phyloP scores from a whole-genome alignment of 2,113 vertebrate genomes.

The Plestiodon gilberti region DNA sequence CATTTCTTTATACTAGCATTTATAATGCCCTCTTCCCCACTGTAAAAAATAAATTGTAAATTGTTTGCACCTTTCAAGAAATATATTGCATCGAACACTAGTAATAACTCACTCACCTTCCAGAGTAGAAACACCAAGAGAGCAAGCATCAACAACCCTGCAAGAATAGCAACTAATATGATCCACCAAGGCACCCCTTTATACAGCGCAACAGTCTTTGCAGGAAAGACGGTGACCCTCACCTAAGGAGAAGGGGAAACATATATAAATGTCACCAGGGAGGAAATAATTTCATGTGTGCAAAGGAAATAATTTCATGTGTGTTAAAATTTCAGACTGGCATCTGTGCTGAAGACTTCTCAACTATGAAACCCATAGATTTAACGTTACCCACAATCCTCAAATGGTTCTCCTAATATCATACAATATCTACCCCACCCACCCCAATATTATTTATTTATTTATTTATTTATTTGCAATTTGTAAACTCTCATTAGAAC shows the following conservation, averaged over 20 bases:
- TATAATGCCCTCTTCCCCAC: neutral
- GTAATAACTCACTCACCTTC: conserved; percentile 85
- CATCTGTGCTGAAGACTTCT: neutral
- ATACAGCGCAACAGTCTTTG: conserved; percentile 80
- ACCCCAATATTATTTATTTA: neutral
- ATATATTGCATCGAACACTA: neutral
- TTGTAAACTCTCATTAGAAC: neutral
- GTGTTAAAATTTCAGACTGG: neutral
- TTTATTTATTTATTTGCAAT: neutral
- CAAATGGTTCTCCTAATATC: neutral
- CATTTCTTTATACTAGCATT: neutral
- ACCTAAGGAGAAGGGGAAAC: conserved; percentile 74
- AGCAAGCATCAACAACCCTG: conserved; percentile 91
- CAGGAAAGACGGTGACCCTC: conserved; percentile 89
- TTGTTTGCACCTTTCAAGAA: neutral
- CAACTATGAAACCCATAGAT: neutral
- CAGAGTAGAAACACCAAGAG: conserved; percentile 91
- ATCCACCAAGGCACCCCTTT: conserved; percentile 95
- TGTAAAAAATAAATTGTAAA: neutral
- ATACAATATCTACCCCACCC: neutral
- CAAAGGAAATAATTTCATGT: too few relatives aligned
- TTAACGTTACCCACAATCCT: neutral
- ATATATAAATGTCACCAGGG: neutral
- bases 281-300: neutral
- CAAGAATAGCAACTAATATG: conserved; percentile 89